These are phyloP conservation scores for Myotis brandtii DNA, from an alignment of 2,113 vertebrate genomes.

Conservation along the genomic window DNA sequence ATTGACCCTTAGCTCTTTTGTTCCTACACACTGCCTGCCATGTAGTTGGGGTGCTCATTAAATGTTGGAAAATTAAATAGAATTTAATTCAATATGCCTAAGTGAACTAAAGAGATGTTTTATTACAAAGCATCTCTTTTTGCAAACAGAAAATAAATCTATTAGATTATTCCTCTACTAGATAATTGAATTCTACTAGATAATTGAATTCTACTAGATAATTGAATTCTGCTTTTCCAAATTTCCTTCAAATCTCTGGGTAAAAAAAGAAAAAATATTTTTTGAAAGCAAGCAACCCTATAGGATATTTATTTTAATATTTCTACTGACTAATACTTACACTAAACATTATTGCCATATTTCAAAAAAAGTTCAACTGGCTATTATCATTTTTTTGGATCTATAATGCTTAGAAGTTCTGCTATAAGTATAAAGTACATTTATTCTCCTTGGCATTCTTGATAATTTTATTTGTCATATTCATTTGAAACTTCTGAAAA, in stretches of 20 bases:
- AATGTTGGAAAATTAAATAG: not conserved
- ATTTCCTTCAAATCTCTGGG: constrained; percentile 17
- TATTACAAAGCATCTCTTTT: not conserved
- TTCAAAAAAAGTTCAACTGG: not conserved
- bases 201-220: constrained; percentile 45
- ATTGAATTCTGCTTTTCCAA: constrained; percentile 44
- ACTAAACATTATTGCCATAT: constrained; percentile 39
- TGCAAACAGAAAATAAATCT: constrained; percentile 14
- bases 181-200: constrained; percentile 47
- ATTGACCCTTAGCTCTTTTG: not conserved
- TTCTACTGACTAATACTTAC: constrained; percentile 35
- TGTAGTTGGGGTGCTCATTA: not conserved
- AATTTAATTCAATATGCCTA: not conserved
- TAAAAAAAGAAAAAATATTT: constrained; percentile 43
- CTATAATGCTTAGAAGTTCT: constrained; percentile 13
- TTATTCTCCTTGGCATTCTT: constrained; percentile 1
- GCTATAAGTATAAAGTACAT: not conserved
- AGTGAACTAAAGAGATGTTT: not conserved
- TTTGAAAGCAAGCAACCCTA: not conserved
- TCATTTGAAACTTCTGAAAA: constrained; percentile 31
- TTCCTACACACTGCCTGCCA: not conserved
- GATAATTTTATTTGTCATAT: constrained; percentile 19
- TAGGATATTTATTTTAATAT: constrained; percentile 49
- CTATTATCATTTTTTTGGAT: constrained; percentile 7
- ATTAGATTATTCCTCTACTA: not conserved